Percentiles rank a stretch among this genome's conserved stretches.
phyloP scores from a whole-genome alignment of 2,797 vertebrate genomes.

The Centroberyx gerrardi region DNA sequence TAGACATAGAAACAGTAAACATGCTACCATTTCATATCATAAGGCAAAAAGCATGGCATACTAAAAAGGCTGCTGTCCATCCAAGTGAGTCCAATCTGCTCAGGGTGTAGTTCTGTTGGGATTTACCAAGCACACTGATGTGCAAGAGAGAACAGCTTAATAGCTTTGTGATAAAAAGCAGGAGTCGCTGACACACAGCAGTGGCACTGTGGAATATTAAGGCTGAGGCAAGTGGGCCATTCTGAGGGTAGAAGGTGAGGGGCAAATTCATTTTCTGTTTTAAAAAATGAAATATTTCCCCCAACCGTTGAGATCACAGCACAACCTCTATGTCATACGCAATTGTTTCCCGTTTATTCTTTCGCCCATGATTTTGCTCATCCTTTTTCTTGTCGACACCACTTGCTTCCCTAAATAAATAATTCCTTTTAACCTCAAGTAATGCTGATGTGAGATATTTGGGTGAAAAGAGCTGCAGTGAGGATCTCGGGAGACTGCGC shows the following conservation, averaged over 20 bases:
- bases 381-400: rapidly evolving
- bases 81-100: background rate
- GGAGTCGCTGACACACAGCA: background rate
- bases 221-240: too few species aligned
- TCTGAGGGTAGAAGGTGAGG: background rate
- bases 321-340: constrained; percentile 78
- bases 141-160: background rate
- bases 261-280: background rate
- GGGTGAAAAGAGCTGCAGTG: constrained; percentile 65
- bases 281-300: background rate
- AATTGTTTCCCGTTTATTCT: constrained; percentile 28
- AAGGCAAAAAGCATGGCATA: background rate
- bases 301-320: constrained; percentile 50
- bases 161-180: background rate
- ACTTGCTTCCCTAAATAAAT: constrained; percentile 57
- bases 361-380: rapidly evolving
- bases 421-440: constrained; percentile 72
- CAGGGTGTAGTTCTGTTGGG: background rate
- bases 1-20: background rate
- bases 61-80: background rate
- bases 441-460: constrained; percentile 71
- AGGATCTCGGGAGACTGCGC: background rate
- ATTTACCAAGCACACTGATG: background rate
- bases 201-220: background rate
- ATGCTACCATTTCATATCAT: background rate